phyloP scores from a whole-genome alignment of 2,888 invertebrate species.

The Cabera pusaria region DNA sequence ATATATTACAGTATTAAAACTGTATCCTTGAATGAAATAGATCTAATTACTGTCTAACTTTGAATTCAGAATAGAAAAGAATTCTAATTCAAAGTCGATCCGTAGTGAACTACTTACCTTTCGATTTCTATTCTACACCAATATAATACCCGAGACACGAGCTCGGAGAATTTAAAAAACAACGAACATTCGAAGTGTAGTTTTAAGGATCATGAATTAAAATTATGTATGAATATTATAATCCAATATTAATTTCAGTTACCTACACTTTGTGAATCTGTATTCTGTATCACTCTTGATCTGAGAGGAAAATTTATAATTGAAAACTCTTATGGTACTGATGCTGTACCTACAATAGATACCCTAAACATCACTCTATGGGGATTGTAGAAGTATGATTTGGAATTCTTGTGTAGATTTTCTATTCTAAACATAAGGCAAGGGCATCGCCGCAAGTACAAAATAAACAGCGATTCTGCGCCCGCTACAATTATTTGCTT shows the following conservation, averaged over 20 bases:
- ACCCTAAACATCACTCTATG: too few relatives aligned
- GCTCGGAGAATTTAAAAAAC: slow-evolving; percentile 59
- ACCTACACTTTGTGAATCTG: slow-evolving; percentile 17
- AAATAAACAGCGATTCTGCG: background rate
- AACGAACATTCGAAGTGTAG: slow-evolving; percentile 67
- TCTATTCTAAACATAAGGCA: background rate
- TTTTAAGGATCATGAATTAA: slow-evolving; percentile 42
- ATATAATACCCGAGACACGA: slow-evolving; percentile 8
- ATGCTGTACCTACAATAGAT: too few relatives aligned
- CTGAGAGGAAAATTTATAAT: too few relatives aligned
- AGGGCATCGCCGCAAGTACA: slow-evolving; percentile 6
- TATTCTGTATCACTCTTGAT: slow-evolving; percentile 26
- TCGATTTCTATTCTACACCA: slow-evolving; percentile 24
- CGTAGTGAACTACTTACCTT: slow-evolving; percentile 13
- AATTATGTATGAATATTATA: slow-evolving; percentile 29
- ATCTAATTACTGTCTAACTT: slow-evolving; percentile 17
- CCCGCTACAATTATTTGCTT: too few relatives aligned
- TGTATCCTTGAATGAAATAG: slow-evolving; percentile 13
- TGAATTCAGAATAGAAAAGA: slow-evolving; percentile 8
- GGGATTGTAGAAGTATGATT: too few relatives aligned
- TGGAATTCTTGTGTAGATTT: too few relatives aligned
- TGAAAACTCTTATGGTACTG: too few relatives aligned
- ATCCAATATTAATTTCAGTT: slow-evolving; percentile 30
- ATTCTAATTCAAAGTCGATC: slow-evolving; percentile 15
- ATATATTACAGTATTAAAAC: slow-evolving; percentile 19